phyloP scores from a whole-genome alignment of 35 echinoderm and acorn worm species.

The Hemicentrotus pulcherrimus region DNA sequence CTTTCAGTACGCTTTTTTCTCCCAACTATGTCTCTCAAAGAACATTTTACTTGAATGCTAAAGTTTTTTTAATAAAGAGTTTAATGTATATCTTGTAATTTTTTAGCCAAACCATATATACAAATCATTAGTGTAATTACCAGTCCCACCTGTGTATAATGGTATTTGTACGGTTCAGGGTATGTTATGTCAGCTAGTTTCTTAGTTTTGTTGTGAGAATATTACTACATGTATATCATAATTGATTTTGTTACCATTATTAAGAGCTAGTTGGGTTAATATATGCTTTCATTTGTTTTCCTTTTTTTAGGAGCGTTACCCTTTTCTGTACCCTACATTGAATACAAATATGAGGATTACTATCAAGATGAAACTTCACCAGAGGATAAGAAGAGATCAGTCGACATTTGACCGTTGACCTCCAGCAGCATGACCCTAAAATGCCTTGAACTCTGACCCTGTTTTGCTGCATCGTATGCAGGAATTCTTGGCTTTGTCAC shows the following conservation, averaged over 20 bases:
- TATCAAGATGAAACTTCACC: conserved; percentile 30
- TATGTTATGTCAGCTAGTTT: neutral
- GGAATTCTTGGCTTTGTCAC: no score
- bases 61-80: neutral
- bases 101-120: neutral
- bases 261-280: neutral
- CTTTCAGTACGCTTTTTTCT: neutral
- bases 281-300: neutral
- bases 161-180: neutral
- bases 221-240: no score
- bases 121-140: neutral
- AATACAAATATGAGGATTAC: conserved; percentile 76
- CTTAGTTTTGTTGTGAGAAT: neutral
- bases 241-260: no score
- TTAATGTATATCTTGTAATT: neutral
- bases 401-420: neutral
- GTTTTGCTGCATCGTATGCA: no score
- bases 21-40: neutral
- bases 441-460: neutral
- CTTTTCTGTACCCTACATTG: conserved; percentile 56
- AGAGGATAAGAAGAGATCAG: neutral
- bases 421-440: neutral
- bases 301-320: conserved; percentile 60
- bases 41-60: neutral
- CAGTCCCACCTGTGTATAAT: neutral